A percentile compares a stretch with the other conserved stretches of the same genome.
Evolutionary conservation across 2,113 vertebrate genomes (phyloP).

Genomic region (Cepphus grylle): DNA sequence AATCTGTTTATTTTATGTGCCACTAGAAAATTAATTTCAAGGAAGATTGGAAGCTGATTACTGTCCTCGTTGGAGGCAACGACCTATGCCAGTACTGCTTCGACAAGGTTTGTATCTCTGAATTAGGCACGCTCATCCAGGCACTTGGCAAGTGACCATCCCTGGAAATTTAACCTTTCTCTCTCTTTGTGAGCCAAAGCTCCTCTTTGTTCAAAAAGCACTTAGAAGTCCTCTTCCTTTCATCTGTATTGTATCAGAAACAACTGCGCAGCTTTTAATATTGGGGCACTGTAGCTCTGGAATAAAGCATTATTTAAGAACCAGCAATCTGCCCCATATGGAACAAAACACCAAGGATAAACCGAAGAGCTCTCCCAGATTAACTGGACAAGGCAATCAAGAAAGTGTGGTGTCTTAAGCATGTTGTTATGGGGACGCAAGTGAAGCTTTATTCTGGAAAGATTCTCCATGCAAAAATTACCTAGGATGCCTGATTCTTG

Average conservation of each 20-base stretch:
- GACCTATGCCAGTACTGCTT: slow-evolving; percentile 91
- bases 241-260: background rate
- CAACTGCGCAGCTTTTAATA: background rate
- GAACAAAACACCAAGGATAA: background rate
- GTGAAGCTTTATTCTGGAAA: background rate
- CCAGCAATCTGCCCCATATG: background rate
- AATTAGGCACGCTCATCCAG: background rate
- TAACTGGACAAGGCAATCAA: background rate
- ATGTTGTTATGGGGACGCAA: background rate
- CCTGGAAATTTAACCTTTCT: background rate
- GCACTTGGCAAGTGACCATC: background rate
- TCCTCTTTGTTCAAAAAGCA: slow-evolving; percentile 15
- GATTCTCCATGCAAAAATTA: background rate
- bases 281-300: background rate
- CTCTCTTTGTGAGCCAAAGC: background rate
- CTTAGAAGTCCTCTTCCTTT: background rate
- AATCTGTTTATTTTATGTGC: slow-evolving; percentile 33
- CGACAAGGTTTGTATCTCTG: slow-evolving; percentile 75
- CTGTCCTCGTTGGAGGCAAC: slow-evolving; percentile 86
- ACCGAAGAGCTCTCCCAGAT: background rate
- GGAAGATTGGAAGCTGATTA: slow-evolving; percentile 94
- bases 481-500: background rate
- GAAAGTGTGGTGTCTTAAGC: background rate
- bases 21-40: slow-evolving; percentile 82
- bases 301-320: background rate